Evolutionary conservation across 2,797 vertebrate species (phyloP).

Genomic region (Diglossa cyanea): DNA sequence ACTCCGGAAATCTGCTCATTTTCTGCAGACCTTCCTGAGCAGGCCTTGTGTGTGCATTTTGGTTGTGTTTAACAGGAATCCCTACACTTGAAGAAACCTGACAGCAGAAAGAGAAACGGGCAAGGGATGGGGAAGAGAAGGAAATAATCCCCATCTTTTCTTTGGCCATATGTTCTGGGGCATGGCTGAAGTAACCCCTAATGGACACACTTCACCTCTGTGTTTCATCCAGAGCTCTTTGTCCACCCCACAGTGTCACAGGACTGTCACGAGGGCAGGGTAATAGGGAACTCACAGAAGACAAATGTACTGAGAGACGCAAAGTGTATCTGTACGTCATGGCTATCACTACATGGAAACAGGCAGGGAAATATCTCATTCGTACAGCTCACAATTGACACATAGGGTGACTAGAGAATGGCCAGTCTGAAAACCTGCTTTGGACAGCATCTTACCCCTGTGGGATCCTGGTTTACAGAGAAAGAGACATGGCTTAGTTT

Average conservation of each 20-base stretch:
- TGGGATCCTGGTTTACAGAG: not conserved
- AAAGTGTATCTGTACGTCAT: not conserved
- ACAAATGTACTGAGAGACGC: not conserved
- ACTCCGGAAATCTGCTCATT: not conserved
- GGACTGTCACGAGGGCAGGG: not conserved
- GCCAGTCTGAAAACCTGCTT: not conserved
- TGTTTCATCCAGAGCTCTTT: not conserved
- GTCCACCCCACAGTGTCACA: fast-evolving
- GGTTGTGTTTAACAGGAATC: not conserved
- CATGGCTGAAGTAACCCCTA: not conserved
- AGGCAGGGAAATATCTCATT: not conserved
- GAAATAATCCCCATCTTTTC: not conserved
- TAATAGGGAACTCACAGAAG: not conserved
- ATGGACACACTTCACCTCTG: not conserved
- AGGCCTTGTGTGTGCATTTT: not conserved
- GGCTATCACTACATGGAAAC: not conserved
- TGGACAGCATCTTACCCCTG: not conserved
- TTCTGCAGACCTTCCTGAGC: not conserved
- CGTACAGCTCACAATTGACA: not conserved
- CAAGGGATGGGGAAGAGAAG: not conserved
- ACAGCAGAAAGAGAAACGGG: not conserved
- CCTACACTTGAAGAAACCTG: not conserved
- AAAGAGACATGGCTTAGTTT: not conserved
- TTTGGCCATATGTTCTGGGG: not conserved
- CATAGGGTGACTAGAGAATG: fast-evolving